Percentiles rank a stretch among this genome's conserved stretches.
phyloP scores from a whole-genome alignment of 2,113 vertebrate species.

The Cercocebus atys region DNA sequence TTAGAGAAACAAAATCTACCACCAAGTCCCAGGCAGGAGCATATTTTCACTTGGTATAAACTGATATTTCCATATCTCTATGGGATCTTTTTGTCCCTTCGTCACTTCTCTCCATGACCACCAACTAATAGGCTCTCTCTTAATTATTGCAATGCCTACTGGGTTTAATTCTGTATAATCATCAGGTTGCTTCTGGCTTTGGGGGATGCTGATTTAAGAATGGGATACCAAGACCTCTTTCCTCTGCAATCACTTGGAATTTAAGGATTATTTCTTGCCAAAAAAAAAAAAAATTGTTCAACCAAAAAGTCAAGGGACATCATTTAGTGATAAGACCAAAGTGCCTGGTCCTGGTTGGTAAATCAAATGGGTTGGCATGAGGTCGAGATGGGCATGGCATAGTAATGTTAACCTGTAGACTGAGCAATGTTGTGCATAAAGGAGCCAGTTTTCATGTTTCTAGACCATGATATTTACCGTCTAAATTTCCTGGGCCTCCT shows the following conservation, averaged over 20 bases:
- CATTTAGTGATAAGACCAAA: background rate
- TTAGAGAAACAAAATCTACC: background rate
- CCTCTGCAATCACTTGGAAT: background rate
- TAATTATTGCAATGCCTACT: background rate
- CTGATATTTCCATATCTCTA: background rate
- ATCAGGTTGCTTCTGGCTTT: background rate
- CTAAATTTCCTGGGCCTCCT: background rate
- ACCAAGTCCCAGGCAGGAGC: background rate
- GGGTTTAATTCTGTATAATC: background rate
- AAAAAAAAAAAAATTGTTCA: background rate
- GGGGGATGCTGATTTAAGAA: background rate
- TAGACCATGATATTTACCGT: background rate
- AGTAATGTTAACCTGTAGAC: background rate
- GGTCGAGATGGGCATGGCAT: background rate
- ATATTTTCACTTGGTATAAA: background rate
- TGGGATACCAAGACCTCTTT: background rate
- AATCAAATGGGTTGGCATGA: background rate
- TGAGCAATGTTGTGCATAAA: background rate
- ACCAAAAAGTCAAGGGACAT: background rate
- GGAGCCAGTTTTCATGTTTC: background rate
- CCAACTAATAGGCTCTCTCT: background rate
- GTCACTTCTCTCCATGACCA: background rate
- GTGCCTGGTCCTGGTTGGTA: background rate
- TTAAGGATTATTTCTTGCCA: background rate
- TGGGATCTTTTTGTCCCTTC: background rate